A percentile compares a stretch with the other conserved stretches of the same genome.
Conservation (phyloP, 2,797 vertebrate genomes). For the Streptopelia turtur region DNA sequence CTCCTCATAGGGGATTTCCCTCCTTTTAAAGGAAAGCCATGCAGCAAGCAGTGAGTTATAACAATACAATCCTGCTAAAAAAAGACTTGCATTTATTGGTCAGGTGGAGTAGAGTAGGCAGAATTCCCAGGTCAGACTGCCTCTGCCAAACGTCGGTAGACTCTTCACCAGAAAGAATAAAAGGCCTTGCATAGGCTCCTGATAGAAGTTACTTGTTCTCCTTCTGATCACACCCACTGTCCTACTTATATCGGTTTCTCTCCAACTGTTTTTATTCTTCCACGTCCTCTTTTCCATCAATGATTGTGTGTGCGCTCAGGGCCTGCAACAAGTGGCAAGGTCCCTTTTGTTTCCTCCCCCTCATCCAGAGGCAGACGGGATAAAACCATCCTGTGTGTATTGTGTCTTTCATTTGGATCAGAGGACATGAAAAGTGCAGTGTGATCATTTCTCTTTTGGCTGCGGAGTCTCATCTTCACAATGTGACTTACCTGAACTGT, state of each 20-base stretch:
- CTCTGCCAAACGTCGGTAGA: background rate
- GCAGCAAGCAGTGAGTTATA: background rate
- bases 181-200: background rate
- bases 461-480: conserved; percentile 3
- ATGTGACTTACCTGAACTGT: conserved; percentile 12
- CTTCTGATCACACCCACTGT: conserved; percentile 32
- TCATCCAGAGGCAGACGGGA: background rate
- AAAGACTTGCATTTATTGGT: background rate
- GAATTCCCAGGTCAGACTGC: conserved; percentile 9
- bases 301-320: background rate
- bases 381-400: background rate
- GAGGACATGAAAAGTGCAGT: conserved; percentile 15
- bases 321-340: conserved; percentile 21
- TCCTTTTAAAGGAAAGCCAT: conserved; percentile 28
- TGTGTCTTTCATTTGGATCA: conserved; percentile 17
- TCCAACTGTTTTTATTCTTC: background rate
- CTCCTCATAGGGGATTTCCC: background rate
- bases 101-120: conserved; percentile 21
- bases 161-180: conserved; percentile 5
- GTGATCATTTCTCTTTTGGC: background rate
- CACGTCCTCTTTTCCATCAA: background rate
- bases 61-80: conserved; percentile 1
- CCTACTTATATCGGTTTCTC: background rate
- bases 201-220: background rate
- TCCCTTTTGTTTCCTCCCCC: background rate